Conservation (phyloP, 2,888 invertebrate genomes). For the Druceiella hillmani region DNA sequence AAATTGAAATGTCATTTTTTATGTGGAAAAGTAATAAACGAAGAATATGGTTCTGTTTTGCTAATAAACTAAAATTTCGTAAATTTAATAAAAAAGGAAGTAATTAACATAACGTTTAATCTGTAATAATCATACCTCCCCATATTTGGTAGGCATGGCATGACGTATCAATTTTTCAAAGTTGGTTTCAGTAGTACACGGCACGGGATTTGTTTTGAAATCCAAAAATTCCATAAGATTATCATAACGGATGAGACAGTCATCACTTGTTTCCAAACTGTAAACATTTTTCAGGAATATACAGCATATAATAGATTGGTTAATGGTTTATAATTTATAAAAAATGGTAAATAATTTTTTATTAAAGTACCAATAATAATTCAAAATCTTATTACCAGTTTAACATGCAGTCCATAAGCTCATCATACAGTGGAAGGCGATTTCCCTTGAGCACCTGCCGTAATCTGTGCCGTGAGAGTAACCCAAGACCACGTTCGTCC, state of each 20-base stretch:
- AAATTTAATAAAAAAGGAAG: too few species aligned
- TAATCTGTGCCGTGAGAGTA: constrained; percentile 51
- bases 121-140: constrained; percentile 36
- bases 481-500: constrained; percentile 48
- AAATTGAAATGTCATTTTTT: too few species aligned
- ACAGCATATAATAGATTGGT: constrained; percentile 7
- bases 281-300: too few species aligned
- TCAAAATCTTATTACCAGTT: constrained; percentile 49
- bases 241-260: constrained; percentile 59
- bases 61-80: too few species aligned
- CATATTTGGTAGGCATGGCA: constrained; percentile 40
- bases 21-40: too few species aligned
- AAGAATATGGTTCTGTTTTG: too few species aligned
- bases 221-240: constrained; percentile 70
- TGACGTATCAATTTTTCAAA: constrained; percentile 39
- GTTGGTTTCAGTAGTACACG: constrained; percentile 35
- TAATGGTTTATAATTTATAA: constrained; percentile 5
- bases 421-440: constrained; percentile 61
- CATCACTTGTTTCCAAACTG: constrained; percentile 59
- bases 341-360: constrained; percentile 1
- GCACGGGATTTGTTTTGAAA: constrained; percentile 49
- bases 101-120: too few species aligned
- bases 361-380: background rate
- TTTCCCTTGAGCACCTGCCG: constrained; percentile 63
- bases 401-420: constrained; percentile 65